phyloP scores from a whole-genome alignment of 2,888 invertebrate genomes.

The Eulithis prunata region DNA sequence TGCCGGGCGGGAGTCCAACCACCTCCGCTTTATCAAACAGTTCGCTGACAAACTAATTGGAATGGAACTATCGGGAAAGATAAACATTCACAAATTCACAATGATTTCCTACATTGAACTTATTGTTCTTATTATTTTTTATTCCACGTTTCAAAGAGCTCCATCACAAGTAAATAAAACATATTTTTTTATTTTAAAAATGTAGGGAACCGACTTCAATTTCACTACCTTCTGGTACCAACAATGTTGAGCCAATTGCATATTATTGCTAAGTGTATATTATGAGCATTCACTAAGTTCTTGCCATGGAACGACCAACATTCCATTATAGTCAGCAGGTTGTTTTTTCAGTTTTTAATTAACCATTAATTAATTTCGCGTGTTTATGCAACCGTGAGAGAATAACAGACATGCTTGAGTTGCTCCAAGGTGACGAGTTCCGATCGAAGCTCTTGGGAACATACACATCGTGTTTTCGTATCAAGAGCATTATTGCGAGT shows the following conservation, averaged over 20 bases:
- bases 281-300: no score
- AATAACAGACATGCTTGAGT: slow-evolving; percentile 26
- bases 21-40: slow-evolving; percentile 36
- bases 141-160: slow-evolving; percentile 27
- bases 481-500: slow-evolving; percentile 24
- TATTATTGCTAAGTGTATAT: neutral
- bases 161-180: slow-evolving; percentile 34
- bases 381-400: slow-evolving; percentile 4
- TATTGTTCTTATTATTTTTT: slow-evolving; percentile 7
- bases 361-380: slow-evolving; percentile 8
- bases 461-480: slow-evolving; percentile 29
- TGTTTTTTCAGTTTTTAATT: slow-evolving; percentile 8
- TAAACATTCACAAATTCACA: slow-evolving; percentile 9
- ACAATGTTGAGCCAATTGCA: neutral
- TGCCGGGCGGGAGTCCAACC: slow-evolving; percentile 32
- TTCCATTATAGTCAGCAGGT: neutral
- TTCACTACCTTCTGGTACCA: neutral
- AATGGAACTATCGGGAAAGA: slow-evolving; percentile 24
- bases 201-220: no score
- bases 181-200: neutral
- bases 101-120: slow-evolving; percentile 2
- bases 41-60: slow-evolving; percentile 37
- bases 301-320: neutral
- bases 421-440: slow-evolving; percentile 11
- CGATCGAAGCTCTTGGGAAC: slow-evolving; percentile 19